phyloP scores from a whole-genome alignment of 2,888 invertebrate species.

The Creontiades dilutus region DNA sequence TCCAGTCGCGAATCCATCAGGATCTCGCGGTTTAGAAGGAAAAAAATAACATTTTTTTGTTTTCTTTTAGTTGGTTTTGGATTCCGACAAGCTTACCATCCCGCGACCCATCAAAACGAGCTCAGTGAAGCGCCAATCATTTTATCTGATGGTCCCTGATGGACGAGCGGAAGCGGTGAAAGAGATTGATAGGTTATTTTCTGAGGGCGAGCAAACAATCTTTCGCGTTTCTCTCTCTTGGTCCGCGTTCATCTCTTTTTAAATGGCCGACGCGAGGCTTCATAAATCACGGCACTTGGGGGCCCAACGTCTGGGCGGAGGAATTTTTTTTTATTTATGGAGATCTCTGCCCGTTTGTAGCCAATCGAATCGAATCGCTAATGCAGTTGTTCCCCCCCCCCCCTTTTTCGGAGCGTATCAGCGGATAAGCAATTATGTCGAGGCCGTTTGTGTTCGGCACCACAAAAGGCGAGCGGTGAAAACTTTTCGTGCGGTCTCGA shows the following conservation, averaged over 20 bases:
- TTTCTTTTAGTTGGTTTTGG: too few species aligned
- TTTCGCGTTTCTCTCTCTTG: constrained; percentile 5
- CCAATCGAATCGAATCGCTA: constrained; percentile 19
- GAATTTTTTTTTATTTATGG: not conserved
- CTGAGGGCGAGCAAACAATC: constrained; percentile 9
- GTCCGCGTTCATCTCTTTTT: constrained; percentile 49
- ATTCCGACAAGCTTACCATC: constrained; percentile 14
- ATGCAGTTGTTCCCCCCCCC: not conserved
- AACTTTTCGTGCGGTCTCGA: not conserved
- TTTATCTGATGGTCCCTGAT: constrained; percentile 46
- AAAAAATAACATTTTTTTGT: too few species aligned
- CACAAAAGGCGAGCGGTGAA: not conserved
- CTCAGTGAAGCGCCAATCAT: constrained; percentile 41
- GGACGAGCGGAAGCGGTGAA: constrained; percentile 7
- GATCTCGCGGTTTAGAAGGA: too few species aligned
- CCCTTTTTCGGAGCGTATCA: not conserved
- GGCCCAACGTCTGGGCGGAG: constrained; percentile 35
- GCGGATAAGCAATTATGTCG: constrained; percentile 15
- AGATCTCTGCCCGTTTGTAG: not conserved
- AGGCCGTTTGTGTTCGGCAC: not conserved
- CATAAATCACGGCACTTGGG: constrained; percentile 49
- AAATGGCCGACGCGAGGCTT: constrained; percentile 7
- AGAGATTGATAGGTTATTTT: constrained; percentile 64
- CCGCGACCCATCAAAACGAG: constrained; percentile 54
- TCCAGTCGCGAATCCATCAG: too few species aligned